These are phyloP conservation scores for Asbolus verrucosus DNA, from an alignment of 1,140 invertebrate species.

Conservation along the genomic window DNA sequence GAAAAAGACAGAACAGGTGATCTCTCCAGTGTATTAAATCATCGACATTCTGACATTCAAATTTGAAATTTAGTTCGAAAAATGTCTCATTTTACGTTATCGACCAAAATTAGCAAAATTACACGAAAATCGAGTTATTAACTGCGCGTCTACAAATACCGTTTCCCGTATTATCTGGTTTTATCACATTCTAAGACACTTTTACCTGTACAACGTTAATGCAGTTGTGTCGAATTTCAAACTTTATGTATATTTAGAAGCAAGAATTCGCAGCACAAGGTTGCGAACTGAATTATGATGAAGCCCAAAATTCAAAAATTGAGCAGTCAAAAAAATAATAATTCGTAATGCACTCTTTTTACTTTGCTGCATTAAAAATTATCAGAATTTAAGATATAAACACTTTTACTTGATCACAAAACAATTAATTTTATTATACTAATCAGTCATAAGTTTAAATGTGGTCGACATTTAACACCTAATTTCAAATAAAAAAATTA, in stretches of 20 bases:
- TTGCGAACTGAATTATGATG: slow-evolving; percentile 6
- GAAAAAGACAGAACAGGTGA: no score
- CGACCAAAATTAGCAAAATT: slow-evolving; percentile 3
- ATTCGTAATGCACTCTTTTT: no score
- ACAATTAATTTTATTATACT: no score
- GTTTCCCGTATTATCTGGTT: background rate
- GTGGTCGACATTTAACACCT: no score
- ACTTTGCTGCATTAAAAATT: background rate
- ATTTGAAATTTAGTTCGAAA: background rate
- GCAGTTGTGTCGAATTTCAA: slow-evolving; percentile 32
- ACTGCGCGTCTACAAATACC: slow-evolving; percentile 9
- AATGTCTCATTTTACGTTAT: background rate
- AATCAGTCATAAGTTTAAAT: no score
- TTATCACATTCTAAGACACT: no score
- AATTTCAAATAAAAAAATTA: background rate
- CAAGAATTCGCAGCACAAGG: slow-evolving; percentile 27
- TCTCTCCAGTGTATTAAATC: no score
- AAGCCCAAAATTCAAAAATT: slow-evolving; percentile 17
- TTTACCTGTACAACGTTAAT: slow-evolving; percentile 28
- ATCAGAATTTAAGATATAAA: no score
- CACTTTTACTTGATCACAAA: no score
- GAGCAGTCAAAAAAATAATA: no score
- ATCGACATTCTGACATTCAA: no score
- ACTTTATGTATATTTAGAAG: slow-evolving; percentile 27
- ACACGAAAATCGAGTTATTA: background rate